These are phyloP conservation scores for Echinops telfairi DNA, from an alignment of 2,113 vertebrate species.

Conservation along the genomic window DNA sequence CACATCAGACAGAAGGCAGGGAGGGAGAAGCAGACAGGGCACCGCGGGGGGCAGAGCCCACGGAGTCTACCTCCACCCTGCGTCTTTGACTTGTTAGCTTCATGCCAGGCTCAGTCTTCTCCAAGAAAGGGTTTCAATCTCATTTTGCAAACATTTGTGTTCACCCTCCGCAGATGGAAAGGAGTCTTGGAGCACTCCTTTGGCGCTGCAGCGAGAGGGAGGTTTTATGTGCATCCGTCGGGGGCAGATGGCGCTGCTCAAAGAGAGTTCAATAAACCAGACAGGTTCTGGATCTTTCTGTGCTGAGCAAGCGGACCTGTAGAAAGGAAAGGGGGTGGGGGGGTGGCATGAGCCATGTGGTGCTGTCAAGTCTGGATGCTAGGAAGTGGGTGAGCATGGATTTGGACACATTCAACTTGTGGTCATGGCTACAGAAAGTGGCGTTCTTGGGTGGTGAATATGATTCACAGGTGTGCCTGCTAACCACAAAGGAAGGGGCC, in stretches of 20 bases:
- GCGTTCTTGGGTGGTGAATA: neutral
- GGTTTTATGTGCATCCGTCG: accelerated
- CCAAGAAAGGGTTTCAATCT: constrained; percentile 55
- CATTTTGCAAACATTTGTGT: neutral
- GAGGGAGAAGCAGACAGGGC: neutral
- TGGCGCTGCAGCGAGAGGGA: neutral
- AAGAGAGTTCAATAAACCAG: neutral
- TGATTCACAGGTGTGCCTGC: neutral
- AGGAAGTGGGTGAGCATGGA: neutral
- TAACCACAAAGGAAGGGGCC: neutral
- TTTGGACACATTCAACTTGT: neutral
- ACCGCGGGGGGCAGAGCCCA: neutral
- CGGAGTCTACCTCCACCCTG: neutral
- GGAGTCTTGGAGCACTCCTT: neutral
- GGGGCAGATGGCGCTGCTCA: neutral
- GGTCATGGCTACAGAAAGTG: neutral
- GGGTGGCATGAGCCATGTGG: neutral
- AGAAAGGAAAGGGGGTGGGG: neutral
- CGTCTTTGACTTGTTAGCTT: constrained; percentile 52
- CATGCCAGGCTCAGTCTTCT: neutral
- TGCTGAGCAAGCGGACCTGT: neutral
- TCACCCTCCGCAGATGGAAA: neutral
- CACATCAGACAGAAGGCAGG: neutral
- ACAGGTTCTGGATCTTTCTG: neutral
- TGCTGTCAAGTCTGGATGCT: neutral